Evolutionary conservation across 2,888 invertebrate species (phyloP), one percentile per base, ranked within the genome.

Genomic region (Melipona beecheii): DNA sequence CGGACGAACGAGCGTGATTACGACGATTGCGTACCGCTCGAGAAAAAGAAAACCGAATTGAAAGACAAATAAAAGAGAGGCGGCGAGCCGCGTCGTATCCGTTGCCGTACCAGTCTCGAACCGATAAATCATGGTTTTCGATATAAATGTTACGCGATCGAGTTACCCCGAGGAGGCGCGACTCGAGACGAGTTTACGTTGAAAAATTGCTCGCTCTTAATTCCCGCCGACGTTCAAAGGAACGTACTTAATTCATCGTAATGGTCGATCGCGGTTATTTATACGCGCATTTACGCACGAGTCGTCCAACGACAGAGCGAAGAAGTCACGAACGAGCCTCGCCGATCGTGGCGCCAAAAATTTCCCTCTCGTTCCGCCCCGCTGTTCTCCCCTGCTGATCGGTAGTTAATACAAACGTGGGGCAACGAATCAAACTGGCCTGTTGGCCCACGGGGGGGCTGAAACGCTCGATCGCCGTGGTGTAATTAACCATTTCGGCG

Each of bases 401-500:
- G 21, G 81, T 83, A 75, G 75, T 75, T 75, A 81, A 81, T 76
- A 72, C 56, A 72, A 83, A 83, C 60, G 69, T 52, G 13, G 24
- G 17, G 68, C 60, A 75, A 75, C 70, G 80, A 80, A 80, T 80
- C 60, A 82, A 70, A 58, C 74, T 58, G 56, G 69, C 62, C 49
- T 49, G 19, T 0, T n/a, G n/a, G n/a, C n/a, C 54, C 1, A 5
- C 13, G 19, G 52, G 9, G 4, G 31, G 65, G 31, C n/a, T 24
- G 52, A 65, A 54, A 52, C 71, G 69, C 70, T 75, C 81, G 65
- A 85, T 83, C 88, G 80, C 81, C 87, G 87, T 83, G 6, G 90
- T 89, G 88, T 90, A 89, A 91, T 92, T 90, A 91, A 91, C 86
- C 80, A 85, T 89, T 89, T 89, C 70, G 78, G 72, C 78, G 74